Evolutionary conservation across 2,113 vertebrate species (phyloP).

Genomic region (Ellobius talpinus): DNA sequence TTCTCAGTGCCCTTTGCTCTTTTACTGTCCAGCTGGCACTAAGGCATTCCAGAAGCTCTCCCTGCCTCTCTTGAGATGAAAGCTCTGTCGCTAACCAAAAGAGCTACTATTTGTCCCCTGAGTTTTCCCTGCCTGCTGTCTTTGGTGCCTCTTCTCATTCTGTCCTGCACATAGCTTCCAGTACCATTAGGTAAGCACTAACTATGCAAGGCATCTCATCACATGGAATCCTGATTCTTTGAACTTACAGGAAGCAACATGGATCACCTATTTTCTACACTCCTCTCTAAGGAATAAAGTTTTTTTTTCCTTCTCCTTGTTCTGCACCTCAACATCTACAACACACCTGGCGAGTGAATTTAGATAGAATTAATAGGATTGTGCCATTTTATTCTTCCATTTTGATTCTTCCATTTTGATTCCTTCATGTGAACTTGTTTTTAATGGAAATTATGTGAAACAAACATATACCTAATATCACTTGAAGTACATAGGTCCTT

Average conservation of each 20-base stretch:
- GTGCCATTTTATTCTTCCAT: conserved; percentile 8
- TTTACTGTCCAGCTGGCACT: neutral
- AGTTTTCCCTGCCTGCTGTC: neutral
- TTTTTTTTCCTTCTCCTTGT: neutral
- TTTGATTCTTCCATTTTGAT: neutral
- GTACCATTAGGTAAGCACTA: conserved; percentile 12
- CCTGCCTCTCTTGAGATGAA: neutral
- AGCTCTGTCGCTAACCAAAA: neutral
- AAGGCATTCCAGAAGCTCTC: neutral
- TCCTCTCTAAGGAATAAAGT: conserved; percentile 12
- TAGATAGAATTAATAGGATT: neutral
- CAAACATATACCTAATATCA: neutral
- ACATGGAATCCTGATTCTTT: conserved; percentile 19
- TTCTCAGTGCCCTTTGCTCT: neutral
- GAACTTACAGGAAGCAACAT: neutral
- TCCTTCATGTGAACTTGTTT: neutral
- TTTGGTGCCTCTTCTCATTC: conserved; percentile 1
- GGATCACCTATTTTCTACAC: neutral
- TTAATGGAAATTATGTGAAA: neutral
- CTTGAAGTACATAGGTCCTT: neutral
- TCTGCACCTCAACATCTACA: neutral
- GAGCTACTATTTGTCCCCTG: neutral
- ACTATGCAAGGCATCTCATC: neutral
- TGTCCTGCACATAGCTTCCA: neutral
- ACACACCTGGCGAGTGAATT: neutral